Conservation (phyloP, 2,797 vertebrate genomes). For the Pangasius larnaudii region DNA sequence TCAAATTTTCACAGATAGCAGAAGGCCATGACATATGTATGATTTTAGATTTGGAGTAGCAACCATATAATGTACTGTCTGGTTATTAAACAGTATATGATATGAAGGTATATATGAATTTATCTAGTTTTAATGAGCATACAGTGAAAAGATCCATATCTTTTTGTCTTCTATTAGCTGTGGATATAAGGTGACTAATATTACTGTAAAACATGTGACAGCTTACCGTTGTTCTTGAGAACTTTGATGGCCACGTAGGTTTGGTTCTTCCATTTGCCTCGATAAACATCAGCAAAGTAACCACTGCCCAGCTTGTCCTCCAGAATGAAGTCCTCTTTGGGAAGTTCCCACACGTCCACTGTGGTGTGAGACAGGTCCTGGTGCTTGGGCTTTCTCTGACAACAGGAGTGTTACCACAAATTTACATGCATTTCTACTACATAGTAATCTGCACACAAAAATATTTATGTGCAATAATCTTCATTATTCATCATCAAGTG, state of each 20-base stretch:
- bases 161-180: neutral
- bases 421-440: neutral
- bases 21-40: neutral
- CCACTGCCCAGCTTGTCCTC: slow-evolving; percentile 76
- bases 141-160: neutral
- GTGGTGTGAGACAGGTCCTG: slow-evolving; percentile 69
- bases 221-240: slow-evolving; percentile 70
- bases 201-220: neutral
- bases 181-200: neutral
- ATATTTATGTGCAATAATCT: neutral
- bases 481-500: neutral
- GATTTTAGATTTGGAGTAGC: neutral
- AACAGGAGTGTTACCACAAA: slow-evolving; percentile 6
- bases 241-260: slow-evolving; percentile 81
- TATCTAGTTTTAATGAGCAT: neutral
- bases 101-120: neutral
- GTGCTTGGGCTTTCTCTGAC: slow-evolving; percentile 70
- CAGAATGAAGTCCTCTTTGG: slow-evolving; percentile 78
- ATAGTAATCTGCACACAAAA: neutral
- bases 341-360: slow-evolving; percentile 82
- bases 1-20: neutral
- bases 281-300: slow-evolving; percentile 80
- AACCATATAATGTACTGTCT: neutral
- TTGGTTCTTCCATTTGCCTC: slow-evolving; percentile 79
- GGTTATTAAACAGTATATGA: neutral